Conservation (phyloP, 2,888 invertebrate species). For the Drosophila cyrtoloma region DNA sequence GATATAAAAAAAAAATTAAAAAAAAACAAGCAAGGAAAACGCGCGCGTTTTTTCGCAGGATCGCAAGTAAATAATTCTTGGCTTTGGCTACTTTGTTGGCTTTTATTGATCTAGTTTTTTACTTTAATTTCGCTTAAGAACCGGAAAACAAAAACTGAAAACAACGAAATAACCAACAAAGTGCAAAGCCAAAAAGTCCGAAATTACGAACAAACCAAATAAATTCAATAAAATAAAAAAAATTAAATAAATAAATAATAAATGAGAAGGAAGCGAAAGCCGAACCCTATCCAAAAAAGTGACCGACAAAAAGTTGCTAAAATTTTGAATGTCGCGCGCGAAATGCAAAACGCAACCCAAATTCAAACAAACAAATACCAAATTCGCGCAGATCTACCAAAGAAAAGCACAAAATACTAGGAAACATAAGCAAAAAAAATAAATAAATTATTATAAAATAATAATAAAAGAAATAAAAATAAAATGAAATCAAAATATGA, state of each 20-base stretch:
- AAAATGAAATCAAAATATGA: neutral
- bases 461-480: neutral
- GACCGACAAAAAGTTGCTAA: slow-evolving; percentile 5
- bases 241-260: neutral
- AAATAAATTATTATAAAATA: neutral
- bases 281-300: slow-evolving; percentile 5
- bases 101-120: slow-evolving; percentile 1
- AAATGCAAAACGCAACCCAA: slow-evolving; percentile 18
- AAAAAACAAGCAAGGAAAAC: neutral
- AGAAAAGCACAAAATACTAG: slow-evolving; percentile 8
- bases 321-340: slow-evolving; percentile 37
- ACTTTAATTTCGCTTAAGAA: neutral
- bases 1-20: slow-evolving; percentile 19
- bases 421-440: neutral
- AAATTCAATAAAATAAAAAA: slow-evolving; percentile 1
- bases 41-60: slow-evolving; percentile 36
- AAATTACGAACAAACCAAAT: slow-evolving; percentile 20
- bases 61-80: slow-evolving; percentile 27
- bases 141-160: slow-evolving; percentile 10
- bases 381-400: slow-evolving; percentile 13
- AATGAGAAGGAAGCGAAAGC: neutral
- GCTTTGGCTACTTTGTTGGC: slow-evolving; percentile 2
- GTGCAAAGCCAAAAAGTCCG: slow-evolving; percentile 12
- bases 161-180: slow-evolving; percentile 2
- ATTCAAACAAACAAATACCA: neutral